Evolutionary conservation across 2,113 vertebrate genomes (phyloP).

Genomic region (Aptenodytes patagonicus): DNA sequence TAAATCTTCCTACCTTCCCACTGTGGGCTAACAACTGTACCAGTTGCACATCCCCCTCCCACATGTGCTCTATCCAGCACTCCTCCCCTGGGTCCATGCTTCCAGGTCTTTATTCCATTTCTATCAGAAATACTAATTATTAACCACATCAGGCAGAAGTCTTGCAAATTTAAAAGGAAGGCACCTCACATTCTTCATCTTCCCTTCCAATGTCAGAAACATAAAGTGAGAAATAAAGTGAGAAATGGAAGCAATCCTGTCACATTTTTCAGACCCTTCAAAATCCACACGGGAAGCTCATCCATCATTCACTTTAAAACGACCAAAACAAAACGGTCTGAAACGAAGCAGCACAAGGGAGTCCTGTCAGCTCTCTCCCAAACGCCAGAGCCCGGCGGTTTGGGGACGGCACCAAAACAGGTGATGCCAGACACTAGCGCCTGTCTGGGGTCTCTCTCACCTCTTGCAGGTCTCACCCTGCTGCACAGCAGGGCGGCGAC

Average conservation of each 20-base stretch:
- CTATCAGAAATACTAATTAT: not conserved
- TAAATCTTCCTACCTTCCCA: not conserved
- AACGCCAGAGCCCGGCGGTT: rapidly evolving
- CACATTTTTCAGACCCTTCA: conserved; percentile 20
- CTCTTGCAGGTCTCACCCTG: not conserved
- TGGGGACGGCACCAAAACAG: rapidly evolving
- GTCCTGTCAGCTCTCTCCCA: not conserved
- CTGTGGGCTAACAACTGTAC: rapidly evolving
- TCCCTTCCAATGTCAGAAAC: not conserved
- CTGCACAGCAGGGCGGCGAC: rapidly evolving
- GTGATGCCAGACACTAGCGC: not conserved
- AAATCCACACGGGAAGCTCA: not conserved
- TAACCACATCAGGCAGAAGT: not conserved
- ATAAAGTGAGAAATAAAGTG: not conserved
- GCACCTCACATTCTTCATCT: not conserved
- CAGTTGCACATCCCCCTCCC: too few relatives aligned
- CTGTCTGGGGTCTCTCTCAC: not conserved
- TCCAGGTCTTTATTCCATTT: not conserved
- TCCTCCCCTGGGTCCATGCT: rapidly evolving
- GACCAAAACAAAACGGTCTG: not conserved
- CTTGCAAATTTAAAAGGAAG: not conserved
- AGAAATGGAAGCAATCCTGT: not conserved
- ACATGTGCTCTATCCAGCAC: rapidly evolving
- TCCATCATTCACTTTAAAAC: not conserved
- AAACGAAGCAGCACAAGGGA: not conserved